phyloP scores from a whole-genome alignment of 2,888 invertebrate species.

The Ornithoptera alexandrae region DNA sequence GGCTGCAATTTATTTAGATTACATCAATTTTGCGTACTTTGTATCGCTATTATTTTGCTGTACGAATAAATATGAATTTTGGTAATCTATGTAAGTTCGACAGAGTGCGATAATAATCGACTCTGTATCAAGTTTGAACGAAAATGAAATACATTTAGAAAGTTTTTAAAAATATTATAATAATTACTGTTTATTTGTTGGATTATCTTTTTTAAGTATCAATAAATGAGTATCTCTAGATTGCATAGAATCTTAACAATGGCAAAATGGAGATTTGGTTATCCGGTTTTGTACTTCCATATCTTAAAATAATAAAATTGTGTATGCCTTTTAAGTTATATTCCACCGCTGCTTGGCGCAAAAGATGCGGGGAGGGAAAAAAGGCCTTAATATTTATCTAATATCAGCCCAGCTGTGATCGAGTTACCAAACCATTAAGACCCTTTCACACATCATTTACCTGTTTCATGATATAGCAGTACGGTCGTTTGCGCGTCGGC shows the following conservation, averaged over 20 bases:
- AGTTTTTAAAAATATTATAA: background rate
- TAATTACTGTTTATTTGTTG: background rate
- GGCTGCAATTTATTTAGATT: conserved; percentile 29
- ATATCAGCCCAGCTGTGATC: conserved; percentile 20
- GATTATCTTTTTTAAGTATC: background rate
- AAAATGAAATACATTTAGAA: background rate
- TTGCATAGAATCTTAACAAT: too few relatives aligned
- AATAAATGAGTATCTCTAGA: too few relatives aligned
- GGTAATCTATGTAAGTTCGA: conserved; percentile 2
- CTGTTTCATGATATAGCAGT: conserved; percentile 49
- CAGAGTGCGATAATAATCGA: conserved; percentile 10
- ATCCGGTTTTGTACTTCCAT: background rate
- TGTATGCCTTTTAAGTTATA: background rate
- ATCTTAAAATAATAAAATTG: background rate
- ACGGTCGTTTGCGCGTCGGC: conserved; percentile 52
- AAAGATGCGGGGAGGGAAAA: conserved; percentile 7
- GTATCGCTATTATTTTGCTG: conserved; percentile 21
- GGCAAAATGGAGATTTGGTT: too few relatives aligned
- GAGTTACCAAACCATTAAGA: conserved; percentile 17
- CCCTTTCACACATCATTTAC: conserved; percentile 39
- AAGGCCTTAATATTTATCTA: conserved; percentile 18
- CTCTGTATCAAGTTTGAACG: background rate
- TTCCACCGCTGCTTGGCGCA: background rate
- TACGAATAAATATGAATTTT: conserved; percentile 9
- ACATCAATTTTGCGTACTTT: conserved; percentile 25